phyloP scores from a whole-genome alignment of 1,140 invertebrate species.

The Atta texana region DNA sequence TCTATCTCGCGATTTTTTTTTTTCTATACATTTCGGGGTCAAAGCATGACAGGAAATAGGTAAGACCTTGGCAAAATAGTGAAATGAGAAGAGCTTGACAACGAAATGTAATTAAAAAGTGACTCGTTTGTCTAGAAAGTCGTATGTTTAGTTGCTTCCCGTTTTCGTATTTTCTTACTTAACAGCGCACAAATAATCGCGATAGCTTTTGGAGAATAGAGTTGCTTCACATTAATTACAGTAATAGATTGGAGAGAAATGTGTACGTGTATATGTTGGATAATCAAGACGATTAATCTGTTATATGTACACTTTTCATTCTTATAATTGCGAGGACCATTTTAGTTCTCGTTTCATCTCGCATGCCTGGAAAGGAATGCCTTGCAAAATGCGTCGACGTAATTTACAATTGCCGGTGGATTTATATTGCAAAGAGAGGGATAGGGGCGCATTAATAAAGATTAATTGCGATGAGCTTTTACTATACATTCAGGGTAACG shows the following conservation, averaged over 20 bases:
- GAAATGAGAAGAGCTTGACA: background rate
- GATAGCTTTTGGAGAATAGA: conserved; percentile 1
- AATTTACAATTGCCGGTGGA: conserved; percentile 18
- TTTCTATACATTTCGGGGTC: background rate
- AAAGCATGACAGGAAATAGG: background rate
- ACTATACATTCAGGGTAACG: background rate
- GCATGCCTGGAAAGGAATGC: conserved; percentile 26
- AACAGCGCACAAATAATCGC: background rate
- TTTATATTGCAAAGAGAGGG: background rate
- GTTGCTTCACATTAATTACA: conserved; percentile 22
- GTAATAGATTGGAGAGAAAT: background rate
- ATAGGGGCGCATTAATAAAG: conserved; percentile 27
- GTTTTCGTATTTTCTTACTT: conserved; percentile 5
- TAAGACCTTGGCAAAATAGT: background rate
- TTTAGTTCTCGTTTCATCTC: conserved; percentile 40
- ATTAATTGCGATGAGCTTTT: conserved; percentile 48
- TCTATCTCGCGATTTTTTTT: background rate
- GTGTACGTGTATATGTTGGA: background rate
- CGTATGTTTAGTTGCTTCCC: background rate
- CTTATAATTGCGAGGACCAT: conserved; percentile 31
- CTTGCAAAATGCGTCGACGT: conserved; percentile 28
- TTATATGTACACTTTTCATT: conserved; percentile 30
- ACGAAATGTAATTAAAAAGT: conserved; percentile 32
- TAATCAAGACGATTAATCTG: conserved; percentile 33
- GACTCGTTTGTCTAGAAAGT: background rate